A percentile compares a stretch with the other conserved stretches of the same genome.
These are phyloP conservation scores for Lepidocyrtoides sp. DNA, from an alignment of 2,888 invertebrate genomes.

Conservation along the genomic window DNA sequence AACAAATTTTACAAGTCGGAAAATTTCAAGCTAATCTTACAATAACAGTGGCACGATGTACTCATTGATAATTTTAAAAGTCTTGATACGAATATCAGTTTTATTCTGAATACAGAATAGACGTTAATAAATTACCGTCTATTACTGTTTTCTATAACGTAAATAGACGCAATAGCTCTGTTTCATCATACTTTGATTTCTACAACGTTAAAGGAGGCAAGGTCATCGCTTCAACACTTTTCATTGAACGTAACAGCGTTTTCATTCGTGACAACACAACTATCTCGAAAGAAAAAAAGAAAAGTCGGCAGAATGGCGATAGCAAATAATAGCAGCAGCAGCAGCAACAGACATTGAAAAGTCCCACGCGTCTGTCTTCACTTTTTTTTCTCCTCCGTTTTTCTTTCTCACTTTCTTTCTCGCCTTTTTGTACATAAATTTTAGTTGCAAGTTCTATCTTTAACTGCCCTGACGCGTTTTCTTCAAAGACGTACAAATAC, in stretches of 20 bases:
- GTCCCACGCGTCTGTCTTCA: slow-evolving; percentile 66
- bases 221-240: slow-evolving; percentile 30
- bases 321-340: slow-evolving; percentile 31
- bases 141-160: too few relatives aligned
- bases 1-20: too few relatives aligned
- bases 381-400: slow-evolving; percentile 21
- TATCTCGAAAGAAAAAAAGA: background rate
- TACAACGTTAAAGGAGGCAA: background rate
- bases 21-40: too few relatives aligned
- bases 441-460: background rate
- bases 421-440: background rate
- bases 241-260: slow-evolving; percentile 9
- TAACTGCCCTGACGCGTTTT: background rate
- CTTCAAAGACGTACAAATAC: background rate
- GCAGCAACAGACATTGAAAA: slow-evolving; percentile 42
- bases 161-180: too few relatives aligned
- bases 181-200: background rate
- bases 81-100: too few relatives aligned
- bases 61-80: too few relatives aligned
- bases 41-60: too few relatives aligned
- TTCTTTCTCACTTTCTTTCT: slow-evolving; percentile 37
- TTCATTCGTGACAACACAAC: background rate
- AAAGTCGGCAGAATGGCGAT: slow-evolving; percentile 9
- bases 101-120: too few relatives aligned
- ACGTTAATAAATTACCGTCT: too few relatives aligned